A percentile compares a stretch with the other conserved stretches of the same genome.
phyloP scores from a whole-genome alignment of 2,888 invertebrate genomes.

The Lasioglossum figueresi region DNA sequence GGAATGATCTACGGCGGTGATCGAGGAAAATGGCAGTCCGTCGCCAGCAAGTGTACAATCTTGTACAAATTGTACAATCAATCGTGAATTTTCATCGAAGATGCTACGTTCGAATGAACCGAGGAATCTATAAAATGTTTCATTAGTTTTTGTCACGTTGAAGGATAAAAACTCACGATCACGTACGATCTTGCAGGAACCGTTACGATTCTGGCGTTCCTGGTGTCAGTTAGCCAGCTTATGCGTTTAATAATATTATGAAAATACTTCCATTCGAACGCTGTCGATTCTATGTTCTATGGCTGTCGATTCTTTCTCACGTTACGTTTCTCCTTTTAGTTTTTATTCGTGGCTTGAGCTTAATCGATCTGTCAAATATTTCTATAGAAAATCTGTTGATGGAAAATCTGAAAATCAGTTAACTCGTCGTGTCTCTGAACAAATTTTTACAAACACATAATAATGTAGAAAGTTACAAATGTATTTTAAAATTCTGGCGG shows the following conservation, averaged over 20 bases:
- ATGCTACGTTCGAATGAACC: neutral
- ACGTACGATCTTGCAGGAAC: neutral
- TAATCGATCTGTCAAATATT: constrained; percentile 4
- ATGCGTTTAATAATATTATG: too few relatives aligned
- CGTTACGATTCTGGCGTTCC: constrained; percentile 53
- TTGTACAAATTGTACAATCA: neutral
- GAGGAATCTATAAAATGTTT: neutral
- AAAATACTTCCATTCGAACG: neutral
- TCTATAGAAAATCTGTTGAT: too few relatives aligned
- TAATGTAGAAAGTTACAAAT: too few relatives aligned
- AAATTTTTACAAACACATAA: too few relatives aligned
- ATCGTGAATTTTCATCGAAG: neutral
- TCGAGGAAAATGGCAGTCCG: neutral
- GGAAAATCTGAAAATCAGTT: too few relatives aligned
- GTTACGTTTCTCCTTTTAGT: neutral
- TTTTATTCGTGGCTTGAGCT: neutral
- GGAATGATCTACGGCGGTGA: neutral
- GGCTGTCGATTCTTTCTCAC: neutral
- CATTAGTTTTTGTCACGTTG: neutral
- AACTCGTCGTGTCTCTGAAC: too few relatives aligned
- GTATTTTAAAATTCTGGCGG: neutral
- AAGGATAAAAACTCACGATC: constrained; percentile 3
- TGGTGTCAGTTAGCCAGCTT: constrained; percentile 67
- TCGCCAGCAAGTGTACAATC: neutral
- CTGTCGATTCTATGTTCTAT: neutral